A percentile compares a stretch with the other conserved stretches of the same genome.
Conservation (phyloP, 2,888 invertebrate species). For the Eulithis prunata region DNA sequence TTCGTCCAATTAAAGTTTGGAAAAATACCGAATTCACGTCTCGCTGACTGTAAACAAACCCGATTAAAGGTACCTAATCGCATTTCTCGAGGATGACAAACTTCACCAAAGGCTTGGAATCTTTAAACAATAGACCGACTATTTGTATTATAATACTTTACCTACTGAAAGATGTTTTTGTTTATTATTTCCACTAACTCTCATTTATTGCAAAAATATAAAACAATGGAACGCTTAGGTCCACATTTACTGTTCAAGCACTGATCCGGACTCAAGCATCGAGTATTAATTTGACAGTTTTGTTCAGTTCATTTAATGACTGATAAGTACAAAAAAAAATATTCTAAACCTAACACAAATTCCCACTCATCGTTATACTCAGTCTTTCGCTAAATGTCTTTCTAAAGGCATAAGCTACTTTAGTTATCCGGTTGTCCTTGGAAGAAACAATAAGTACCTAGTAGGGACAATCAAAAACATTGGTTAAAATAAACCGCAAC, state of each 20-base stretch:
- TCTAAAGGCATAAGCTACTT: too few species aligned
- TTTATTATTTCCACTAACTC: conserved; percentile 54
- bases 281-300: too few species aligned
- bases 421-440: too few species aligned
- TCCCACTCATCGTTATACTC: too few species aligned
- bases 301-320: too few species aligned
- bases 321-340: too few species aligned
- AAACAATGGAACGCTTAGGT: conserved; percentile 33
- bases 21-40: conserved; percentile 15
- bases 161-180: conserved; percentile 48
- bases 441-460: too few species aligned
- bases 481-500: background rate
- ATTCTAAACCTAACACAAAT: too few species aligned
- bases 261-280: too few species aligned
- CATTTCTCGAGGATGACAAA: conserved; percentile 55
- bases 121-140: conserved; percentile 58
- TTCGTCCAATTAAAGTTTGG: background rate
- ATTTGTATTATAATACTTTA: conserved; percentile 42
- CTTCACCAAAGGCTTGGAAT: conserved; percentile 50
- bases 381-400: too few species aligned
- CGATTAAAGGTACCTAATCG: conserved; percentile 50
- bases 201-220: conserved; percentile 49
- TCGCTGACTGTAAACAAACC: conserved; percentile 26
- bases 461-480: background rate
- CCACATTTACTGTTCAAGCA: too few species aligned